Evolutionary conservation across 2,888 invertebrate genomes (phyloP).

Genomic region (Epirrita christyi): DNA sequence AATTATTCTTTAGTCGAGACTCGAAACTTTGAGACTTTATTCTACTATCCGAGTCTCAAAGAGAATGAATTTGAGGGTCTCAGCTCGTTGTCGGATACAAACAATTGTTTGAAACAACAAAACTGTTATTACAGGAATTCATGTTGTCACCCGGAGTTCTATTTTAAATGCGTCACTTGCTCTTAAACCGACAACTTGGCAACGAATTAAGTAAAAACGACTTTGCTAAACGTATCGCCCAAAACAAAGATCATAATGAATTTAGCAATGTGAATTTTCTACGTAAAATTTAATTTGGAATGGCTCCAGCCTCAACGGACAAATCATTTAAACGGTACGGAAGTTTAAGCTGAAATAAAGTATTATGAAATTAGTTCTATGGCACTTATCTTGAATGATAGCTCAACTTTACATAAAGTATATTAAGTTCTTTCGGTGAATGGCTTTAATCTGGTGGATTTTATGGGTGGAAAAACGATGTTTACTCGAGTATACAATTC

Average conservation of each 20-base stretch:
- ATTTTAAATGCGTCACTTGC: conserved; percentile 48
- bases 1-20: conserved; percentile 23
- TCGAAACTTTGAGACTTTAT: conserved; percentile 23
- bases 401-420: conserved; percentile 58
- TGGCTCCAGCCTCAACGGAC: conserved; percentile 74
- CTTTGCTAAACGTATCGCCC: conserved; percentile 54
- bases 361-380: conserved; percentile 77
- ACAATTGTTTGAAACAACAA: conserved; percentile 47
- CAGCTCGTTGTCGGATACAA: conserved; percentile 41
- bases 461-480: conserved; percentile 32
- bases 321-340: conserved; percentile 79
- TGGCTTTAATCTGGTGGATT: conserved; percentile 50
- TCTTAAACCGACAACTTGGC: conserved; percentile 50
- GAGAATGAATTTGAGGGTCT: conserved; percentile 37
- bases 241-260: conserved; percentile 66
- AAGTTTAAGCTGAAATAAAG: conserved; percentile 81
- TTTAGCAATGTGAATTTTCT: conserved; percentile 70
- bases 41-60: conserved; percentile 27
- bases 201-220: conserved; percentile 56
- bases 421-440: conserved; percentile 69
- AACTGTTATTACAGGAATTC: conserved; percentile 47
- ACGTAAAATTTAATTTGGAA: conserved; percentile 81
- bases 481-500: conserved; percentile 41
- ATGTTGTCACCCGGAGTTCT: conserved; percentile 46
- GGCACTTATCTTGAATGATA: conserved; percentile 74